Evolutionary conservation across 2,113 vertebrate genomes (phyloP).

Genomic region (Varanus komodoensis): DNA sequence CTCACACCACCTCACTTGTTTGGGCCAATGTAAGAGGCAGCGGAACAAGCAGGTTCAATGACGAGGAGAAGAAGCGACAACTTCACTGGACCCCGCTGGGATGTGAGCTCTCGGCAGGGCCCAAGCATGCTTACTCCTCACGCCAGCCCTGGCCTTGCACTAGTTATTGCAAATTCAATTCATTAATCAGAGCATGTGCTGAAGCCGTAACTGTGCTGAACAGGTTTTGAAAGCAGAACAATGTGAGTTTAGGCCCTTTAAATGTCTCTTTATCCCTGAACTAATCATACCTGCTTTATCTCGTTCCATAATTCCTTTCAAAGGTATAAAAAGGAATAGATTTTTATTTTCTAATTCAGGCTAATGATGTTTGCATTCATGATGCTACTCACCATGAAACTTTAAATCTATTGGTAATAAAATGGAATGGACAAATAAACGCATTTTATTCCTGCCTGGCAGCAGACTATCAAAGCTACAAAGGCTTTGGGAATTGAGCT

Average conservation of each 20-base stretch:
- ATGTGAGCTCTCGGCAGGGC: too few species aligned
- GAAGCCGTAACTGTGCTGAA: background rate
- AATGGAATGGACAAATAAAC: constrained; percentile 15
- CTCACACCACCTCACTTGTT: too few species aligned
- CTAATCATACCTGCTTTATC: background rate
- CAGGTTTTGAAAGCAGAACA: background rate
- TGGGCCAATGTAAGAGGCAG: too few species aligned
- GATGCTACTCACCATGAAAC: background rate
- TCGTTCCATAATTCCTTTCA: background rate
- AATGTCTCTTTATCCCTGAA: background rate
- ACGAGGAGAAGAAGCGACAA: too few species aligned
- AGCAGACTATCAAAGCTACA: constrained; percentile 3
- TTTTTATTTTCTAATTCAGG: constrained; percentile 26
- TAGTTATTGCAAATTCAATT: background rate
- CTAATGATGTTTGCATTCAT: constrained; percentile 9
- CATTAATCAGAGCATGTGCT: background rate
- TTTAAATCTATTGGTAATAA: background rate
- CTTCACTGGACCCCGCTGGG: too few species aligned
- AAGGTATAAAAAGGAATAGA: constrained; percentile 28
- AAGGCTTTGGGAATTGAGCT: background rate
- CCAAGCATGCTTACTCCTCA: too few species aligned
- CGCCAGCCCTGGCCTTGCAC: fast-evolving
- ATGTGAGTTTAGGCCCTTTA: constrained; percentile 21
- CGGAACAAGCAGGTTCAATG: too few species aligned
- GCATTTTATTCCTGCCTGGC: background rate